phyloP scores from a whole-genome alignment of 2,888 invertebrate species.

The Lithophane ornitopus region DNA sequence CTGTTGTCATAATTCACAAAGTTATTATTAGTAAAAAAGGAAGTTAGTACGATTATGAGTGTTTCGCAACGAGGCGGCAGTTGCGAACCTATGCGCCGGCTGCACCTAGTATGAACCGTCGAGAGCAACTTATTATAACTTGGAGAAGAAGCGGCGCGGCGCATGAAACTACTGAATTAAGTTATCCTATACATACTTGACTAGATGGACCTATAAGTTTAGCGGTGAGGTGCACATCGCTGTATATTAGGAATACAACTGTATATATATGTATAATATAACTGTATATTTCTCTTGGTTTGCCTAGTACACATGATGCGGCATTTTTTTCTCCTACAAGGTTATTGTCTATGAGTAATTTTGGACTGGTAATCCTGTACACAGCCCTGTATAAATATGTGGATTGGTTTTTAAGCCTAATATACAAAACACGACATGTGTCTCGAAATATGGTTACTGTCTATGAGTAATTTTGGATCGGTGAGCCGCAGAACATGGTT shows the following conservation, averaged over 20 bases:
- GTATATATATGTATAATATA: too few species aligned
- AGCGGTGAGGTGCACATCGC: conserved; percentile 9
- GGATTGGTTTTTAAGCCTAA: conserved; percentile 6
- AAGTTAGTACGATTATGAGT: conserved; percentile 11
- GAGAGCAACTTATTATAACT: conserved; percentile 48
- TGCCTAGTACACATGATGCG: neutral
- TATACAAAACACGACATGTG: neutral
- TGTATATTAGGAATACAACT: too few species aligned
- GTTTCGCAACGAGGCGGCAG: conserved; percentile 6
- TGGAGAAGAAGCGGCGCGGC: conserved; percentile 31
- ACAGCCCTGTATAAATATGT: neutral
- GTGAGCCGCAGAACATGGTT: neutral
- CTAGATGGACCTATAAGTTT: conserved; percentile 13
- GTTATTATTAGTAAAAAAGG: conserved; percentile 1
- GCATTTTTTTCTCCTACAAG: neutral
- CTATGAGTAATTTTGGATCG: neutral
- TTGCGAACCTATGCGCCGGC: conserved; percentile 10
- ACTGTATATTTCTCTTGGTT: too few species aligned
- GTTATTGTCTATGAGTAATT: neutral
- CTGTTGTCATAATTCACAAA: too few species aligned
- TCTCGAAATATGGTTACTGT: neutral
- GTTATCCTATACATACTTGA: conserved; percentile 9
- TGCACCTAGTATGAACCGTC: conserved; percentile 45
- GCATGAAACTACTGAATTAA: conserved; percentile 41
- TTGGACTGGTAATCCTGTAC: neutral